Evolutionary conservation across 1,140 invertebrate genomes (phyloP).

Genomic region (Helicoverpa armigera): DNA sequence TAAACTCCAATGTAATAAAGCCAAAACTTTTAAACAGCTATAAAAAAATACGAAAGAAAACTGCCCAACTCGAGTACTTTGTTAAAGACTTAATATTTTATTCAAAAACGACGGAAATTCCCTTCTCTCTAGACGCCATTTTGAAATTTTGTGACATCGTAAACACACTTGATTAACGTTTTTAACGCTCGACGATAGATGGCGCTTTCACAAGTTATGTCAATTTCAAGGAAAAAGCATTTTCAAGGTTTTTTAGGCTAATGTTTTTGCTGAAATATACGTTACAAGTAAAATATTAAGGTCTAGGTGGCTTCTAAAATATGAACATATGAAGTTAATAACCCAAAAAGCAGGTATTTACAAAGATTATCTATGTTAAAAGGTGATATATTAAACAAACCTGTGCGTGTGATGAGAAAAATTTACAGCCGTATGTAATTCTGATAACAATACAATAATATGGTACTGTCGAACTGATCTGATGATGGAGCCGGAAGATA

Average conservation of each 20-base stretch:
- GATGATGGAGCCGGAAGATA: too few species aligned
- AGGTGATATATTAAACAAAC: too few species aligned
- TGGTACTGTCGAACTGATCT: too few species aligned
- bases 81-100: constrained; percentile 7
- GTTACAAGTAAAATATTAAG: too few species aligned
- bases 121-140: not conserved
- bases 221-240: not conserved
- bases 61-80: constrained; percentile 3
- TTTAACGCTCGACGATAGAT: not conserved
- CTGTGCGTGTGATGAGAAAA: too few species aligned
- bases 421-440: too few species aligned
- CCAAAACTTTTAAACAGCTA: not conserved
- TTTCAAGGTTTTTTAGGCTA: not conserved
- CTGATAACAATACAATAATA: too few species aligned
- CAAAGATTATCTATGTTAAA: too few species aligned
- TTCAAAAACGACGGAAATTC: not conserved
- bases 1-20: not conserved
- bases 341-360: too few species aligned
- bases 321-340: too few species aligned
- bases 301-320: too few species aligned
- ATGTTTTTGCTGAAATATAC: not conserved
- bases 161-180: constrained; percentile 6
- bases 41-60: not conserved
- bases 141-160: not conserved
- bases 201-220: constrained; percentile 1